A percentile compares a stretch with the other conserved stretches of the same genome.
Evolutionary conservation across 2,113 vertebrate genomes (phyloP).

Genomic region (Stigmatopora argus): DNA sequence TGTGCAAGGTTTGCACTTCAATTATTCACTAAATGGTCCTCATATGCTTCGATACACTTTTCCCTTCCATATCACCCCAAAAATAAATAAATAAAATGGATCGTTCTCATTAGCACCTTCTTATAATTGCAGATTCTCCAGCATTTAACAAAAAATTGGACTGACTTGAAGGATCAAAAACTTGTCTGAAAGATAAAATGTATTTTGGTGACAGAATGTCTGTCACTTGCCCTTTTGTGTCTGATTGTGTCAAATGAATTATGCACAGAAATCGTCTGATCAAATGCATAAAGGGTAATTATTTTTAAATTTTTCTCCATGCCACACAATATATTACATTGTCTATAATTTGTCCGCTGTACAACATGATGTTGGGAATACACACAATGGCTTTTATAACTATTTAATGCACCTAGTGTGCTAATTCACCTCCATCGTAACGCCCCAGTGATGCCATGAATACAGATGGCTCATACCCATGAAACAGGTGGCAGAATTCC

Average conservation of each 20-base stretch:
- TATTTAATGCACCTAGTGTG: constrained; percentile 4
- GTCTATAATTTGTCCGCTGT: constrained; percentile 4
- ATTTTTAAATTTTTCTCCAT: constrained; percentile 13
- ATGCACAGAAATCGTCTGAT: neutral
- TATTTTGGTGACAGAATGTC: neutral
- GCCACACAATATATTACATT: constrained; percentile 7
- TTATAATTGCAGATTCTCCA: too few relatives aligned
- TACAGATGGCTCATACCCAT: constrained; percentile 41
- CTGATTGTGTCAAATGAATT: neutral
- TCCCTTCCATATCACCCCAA: too few relatives aligned
- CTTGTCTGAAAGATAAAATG: neutral
- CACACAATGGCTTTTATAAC: neutral
- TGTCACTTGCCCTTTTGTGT: neutral
- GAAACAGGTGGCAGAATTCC: constrained; percentile 30
- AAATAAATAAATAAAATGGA: too few relatives aligned
- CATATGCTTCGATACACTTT: too few relatives aligned
- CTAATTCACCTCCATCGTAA: constrained; percentile 15
- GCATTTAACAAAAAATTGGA: neutral
- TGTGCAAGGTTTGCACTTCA: too few relatives aligned
- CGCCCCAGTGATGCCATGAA: constrained; percentile 31
- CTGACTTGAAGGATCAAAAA: constrained; percentile 5
- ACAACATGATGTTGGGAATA: neutral
- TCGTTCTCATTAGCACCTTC: too few relatives aligned
- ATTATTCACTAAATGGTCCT: too few relatives aligned
- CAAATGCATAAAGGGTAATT: neutral